phyloP scores from a whole-genome alignment of 1,140 invertebrate species.

The Brachystomella parvula region DNA sequence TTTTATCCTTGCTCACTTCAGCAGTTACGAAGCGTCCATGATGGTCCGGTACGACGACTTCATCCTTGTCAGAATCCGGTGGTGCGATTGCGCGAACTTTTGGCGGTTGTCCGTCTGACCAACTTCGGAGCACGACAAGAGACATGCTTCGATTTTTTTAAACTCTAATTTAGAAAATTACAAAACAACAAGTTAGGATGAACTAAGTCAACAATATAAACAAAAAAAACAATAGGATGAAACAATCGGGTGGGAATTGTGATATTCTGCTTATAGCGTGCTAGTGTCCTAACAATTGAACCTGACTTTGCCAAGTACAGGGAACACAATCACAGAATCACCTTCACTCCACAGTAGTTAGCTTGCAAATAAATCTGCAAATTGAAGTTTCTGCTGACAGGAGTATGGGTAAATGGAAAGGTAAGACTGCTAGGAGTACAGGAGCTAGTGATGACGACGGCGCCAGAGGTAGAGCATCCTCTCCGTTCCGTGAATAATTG shows the following conservation, averaged over 20 bases:
- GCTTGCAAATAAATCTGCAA: conserved; percentile 6
- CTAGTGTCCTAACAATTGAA: background rate
- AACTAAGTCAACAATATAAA: background rate
- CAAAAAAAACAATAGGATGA: background rate
- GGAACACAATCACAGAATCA: too few species aligned
- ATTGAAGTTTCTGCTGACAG: background rate
- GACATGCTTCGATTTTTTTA: conserved; percentile 15
- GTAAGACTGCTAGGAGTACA: background rate
- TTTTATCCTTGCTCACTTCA: conserved; percentile 20
- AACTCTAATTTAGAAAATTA: background rate
- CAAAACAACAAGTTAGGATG: background rate
- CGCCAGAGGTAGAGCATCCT: background rate
- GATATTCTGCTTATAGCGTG: background rate
- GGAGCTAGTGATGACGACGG: background rate
- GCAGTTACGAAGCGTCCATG: conserved; percentile 27
- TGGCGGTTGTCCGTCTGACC: conserved; percentile 28
- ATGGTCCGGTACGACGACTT: conserved; percentile 28
- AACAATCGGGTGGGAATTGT: background rate
- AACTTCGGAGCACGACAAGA: conserved; percentile 32
- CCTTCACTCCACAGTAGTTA: background rate
- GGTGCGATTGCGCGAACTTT: conserved; percentile 24
- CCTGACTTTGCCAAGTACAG: too few species aligned
- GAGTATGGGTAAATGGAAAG: background rate
- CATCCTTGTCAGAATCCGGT: conserved; percentile 21
- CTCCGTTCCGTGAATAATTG: conserved; percentile 2